A percentile compares a stretch with the other conserved stretches of the same genome.
phyloP scores from a whole-genome alignment of 2,888 invertebrate species.

The Spisula solida region DNA sequence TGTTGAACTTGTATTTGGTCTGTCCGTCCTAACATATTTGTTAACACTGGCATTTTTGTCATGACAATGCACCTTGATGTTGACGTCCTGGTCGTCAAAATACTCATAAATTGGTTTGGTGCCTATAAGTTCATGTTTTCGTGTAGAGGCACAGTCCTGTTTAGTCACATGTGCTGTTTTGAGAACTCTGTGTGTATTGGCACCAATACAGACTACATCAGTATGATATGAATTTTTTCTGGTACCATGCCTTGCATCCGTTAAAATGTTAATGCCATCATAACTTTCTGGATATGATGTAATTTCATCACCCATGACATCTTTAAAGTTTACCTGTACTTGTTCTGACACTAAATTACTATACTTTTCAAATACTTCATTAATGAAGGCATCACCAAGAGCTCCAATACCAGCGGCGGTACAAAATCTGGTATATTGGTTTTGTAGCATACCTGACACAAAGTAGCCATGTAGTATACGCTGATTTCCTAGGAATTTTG shows the following conservation, averaged over 20 bases:
- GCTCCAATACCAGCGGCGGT: too few relatives aligned
- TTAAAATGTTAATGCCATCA: too few relatives aligned
- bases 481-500: too few relatives aligned
- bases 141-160: conserved; percentile 34
- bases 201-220: conserved; percentile 50
- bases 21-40: conserved; percentile 39
- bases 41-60: conserved; percentile 53
- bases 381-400: too few relatives aligned
- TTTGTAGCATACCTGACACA: too few relatives aligned
- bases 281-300: background rate
- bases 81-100: conserved; percentile 41
- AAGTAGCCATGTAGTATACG: too few relatives aligned
- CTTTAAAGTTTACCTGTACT: too few relatives aligned
- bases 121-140: conserved; percentile 53
- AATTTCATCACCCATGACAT: too few relatives aligned
- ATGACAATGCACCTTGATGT: conserved; percentile 54
- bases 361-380: too few relatives aligned
- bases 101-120: conserved; percentile 52
- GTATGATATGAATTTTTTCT: conserved; percentile 44
- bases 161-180: conserved; percentile 32
- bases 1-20: conserved; percentile 35
- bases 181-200: conserved; percentile 49
- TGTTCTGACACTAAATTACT: too few relatives aligned
- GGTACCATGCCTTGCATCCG: conserved; percentile 56
- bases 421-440: too few relatives aligned